These are phyloP conservation scores for Pristionchus maxplancki DNA, from an alignment of 2,888 invertebrate genomes.

Conservation along the genomic window DNA sequence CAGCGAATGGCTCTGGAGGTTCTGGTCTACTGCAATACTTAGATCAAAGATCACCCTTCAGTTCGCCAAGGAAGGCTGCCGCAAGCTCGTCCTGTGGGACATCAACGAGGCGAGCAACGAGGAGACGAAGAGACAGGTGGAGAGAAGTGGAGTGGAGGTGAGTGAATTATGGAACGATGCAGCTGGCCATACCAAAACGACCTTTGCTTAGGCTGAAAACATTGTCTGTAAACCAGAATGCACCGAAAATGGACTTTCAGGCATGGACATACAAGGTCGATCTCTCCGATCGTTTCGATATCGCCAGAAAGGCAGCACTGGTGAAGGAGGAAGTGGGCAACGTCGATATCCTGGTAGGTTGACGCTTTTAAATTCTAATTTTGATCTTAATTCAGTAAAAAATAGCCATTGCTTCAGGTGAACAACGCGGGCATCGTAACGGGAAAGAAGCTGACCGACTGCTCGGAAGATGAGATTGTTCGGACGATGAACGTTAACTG, in stretches of 20 bases:
- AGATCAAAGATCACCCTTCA: slow-evolving; percentile 35
- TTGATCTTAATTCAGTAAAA: too few relatives aligned
- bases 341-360: slow-evolving; percentile 85
- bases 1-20: slow-evolving; percentile 80
- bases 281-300: slow-evolving; percentile 87
- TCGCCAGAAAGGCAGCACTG: slow-evolving; percentile 82
- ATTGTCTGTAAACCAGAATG: too few relatives aligned
- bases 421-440: slow-evolving; percentile 95
- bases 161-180: not conserved
- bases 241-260: too few relatives aligned
- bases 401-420: slow-evolving; percentile 79
- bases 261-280: slow-evolving; percentile 89
- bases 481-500: slow-evolving; percentile 92
- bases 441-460: slow-evolving; percentile 86
- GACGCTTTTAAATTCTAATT: not conserved
- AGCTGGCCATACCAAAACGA: too few relatives aligned
- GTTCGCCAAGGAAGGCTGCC: slow-evolving; percentile 80
- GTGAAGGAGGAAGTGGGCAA: slow-evolving; percentile 85
- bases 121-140: slow-evolving; percentile 87
- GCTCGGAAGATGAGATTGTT: slow-evolving; percentile 89
- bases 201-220: too few relatives aligned
- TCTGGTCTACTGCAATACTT: not conserved
- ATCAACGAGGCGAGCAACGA: slow-evolving; percentile 87
- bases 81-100: slow-evolving; percentile 89
- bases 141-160: slow-evolving; percentile 63